Percentiles rank a stretch among this genome's conserved stretches.
Conservation (phyloP, 2,888 invertebrate species). For the Apamea crenata region DNA sequence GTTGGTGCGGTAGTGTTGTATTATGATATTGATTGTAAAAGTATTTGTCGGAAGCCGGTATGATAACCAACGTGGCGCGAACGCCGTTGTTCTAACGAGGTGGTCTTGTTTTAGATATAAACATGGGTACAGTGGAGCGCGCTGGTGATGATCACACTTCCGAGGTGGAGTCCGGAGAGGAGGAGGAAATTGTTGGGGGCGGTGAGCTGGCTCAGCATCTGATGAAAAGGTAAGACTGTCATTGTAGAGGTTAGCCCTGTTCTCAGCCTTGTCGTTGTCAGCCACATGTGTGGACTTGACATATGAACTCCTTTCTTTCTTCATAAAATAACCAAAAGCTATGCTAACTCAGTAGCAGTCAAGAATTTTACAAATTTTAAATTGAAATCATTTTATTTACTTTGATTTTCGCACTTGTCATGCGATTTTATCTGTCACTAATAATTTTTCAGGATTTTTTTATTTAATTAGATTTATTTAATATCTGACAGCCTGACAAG, state of each 20-base stretch:
- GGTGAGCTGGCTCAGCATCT: conserved; percentile 87
- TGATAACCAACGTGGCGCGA: conserved; percentile 86
- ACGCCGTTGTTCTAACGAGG: conserved; percentile 66
- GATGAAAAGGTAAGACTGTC: conserved; percentile 82
- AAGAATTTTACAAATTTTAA: neutral
- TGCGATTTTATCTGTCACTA: neutral
- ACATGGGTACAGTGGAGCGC: conserved; percentile 92
- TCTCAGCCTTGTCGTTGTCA: conserved; percentile 16
- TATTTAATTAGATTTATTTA: neutral
- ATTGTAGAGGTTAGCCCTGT: conserved; percentile 66
- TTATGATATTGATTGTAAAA: conserved; percentile 43
- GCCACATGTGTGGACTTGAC: conserved; percentile 37
- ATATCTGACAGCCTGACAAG: no score
- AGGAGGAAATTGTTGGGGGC: conserved; percentile 90
- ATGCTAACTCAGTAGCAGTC: neutral
- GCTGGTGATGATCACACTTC: conserved; percentile 91
- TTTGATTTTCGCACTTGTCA: neutral
- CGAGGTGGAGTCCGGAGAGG: conserved; percentile 92
- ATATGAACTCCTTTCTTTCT: conserved; percentile 1
- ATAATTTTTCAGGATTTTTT: neutral
- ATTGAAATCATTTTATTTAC: neutral
- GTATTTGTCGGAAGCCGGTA: conserved; percentile 75
- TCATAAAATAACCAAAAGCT: neutral
- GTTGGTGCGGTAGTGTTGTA: conserved; percentile 49
- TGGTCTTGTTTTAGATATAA: conserved; percentile 82